Conservation (phyloP, 1,140 invertebrate species). For the Pseudomyrmex dendroicus region DNA sequence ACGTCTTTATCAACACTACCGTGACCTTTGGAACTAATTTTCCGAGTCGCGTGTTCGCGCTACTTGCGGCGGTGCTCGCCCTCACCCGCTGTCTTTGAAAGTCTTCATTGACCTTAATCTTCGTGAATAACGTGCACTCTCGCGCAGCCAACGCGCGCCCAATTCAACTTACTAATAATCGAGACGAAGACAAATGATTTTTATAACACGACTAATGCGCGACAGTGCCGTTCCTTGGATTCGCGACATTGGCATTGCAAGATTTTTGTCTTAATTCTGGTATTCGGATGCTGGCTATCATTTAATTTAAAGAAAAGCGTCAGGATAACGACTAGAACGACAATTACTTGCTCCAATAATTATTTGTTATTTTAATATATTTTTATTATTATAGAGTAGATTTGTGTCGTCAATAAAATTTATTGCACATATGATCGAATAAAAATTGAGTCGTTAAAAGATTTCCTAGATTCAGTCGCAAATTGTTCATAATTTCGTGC, state of each 20-base stretch:
- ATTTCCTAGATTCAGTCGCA: too few relatives aligned
- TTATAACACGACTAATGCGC: not conserved
- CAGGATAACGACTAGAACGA: too few relatives aligned
- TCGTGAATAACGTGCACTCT: constrained; percentile 45
- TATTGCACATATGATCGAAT: too few relatives aligned
- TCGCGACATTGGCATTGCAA: not conserved
- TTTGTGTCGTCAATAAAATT: too few relatives aligned
- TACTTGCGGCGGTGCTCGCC: constrained; percentile 9
- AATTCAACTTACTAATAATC: constrained; percentile 39
- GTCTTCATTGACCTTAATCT: constrained; percentile 62
- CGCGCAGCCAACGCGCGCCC: constrained; percentile 9
- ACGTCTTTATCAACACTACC: constrained; percentile 32
- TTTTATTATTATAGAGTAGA: too few relatives aligned
- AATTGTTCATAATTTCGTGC: not conserved
- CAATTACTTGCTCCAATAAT: too few relatives aligned
- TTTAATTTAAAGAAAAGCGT: too few relatives aligned
- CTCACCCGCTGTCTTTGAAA: constrained; percentile 32
- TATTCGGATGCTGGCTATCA: not conserved
- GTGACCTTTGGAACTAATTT: constrained; percentile 56
- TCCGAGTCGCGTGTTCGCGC: constrained; percentile 54
- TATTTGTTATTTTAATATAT: too few relatives aligned
- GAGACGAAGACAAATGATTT: constrained; percentile 51
- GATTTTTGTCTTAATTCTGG: not conserved
- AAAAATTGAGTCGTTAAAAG: too few relatives aligned
- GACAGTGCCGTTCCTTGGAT: not conserved